Percentiles rank a stretch among this genome's conserved stretches.
Evolutionary conservation across 2,113 vertebrate species (phyloP).

Genomic region (Misgurnus anguillicaudatus): DNA sequence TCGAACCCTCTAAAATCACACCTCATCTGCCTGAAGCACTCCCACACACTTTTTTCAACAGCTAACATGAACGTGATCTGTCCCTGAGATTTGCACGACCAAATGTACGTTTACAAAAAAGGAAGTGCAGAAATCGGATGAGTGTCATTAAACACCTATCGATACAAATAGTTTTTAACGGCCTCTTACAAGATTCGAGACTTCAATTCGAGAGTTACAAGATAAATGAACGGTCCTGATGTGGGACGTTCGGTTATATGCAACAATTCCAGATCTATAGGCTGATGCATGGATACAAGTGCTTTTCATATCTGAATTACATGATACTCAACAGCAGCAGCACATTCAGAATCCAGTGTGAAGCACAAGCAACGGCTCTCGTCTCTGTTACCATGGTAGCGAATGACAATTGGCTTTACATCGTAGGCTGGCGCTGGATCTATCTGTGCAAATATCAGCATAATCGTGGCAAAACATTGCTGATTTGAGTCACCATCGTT

Average conservation of each 20-base stretch:
- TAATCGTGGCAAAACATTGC: slow-evolving; percentile 54
- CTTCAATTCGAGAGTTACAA: background rate
- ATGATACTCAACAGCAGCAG: slow-evolving; percentile 42
- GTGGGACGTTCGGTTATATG: background rate
- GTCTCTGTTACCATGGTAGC: slow-evolving; percentile 58
- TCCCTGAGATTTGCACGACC: slow-evolving; percentile 8
- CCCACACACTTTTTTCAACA: slow-evolving; percentile 45
- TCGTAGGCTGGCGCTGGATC: slow-evolving; percentile 53
- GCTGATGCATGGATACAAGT: slow-evolving; percentile 5
- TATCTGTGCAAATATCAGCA: slow-evolving; percentile 59
- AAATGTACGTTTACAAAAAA: background rate
- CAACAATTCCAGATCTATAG: background rate
- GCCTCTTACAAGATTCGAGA: background rate
- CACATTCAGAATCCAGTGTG: slow-evolving; percentile 46
- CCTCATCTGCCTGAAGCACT: slow-evolving; percentile 44
- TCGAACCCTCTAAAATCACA: slow-evolving; percentile 44
- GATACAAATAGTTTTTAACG: background rate
- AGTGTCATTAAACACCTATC: background rate
- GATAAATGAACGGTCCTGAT: background rate
- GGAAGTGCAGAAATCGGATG: background rate
- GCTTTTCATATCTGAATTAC: slow-evolving; percentile 32
- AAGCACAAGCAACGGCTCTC: slow-evolving; percentile 50
- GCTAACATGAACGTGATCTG: slow-evolving; percentile 36
- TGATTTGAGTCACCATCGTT: slow-evolving; percentile 28
- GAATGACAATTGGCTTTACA: slow-evolving; percentile 59